phyloP scores from a whole-genome alignment of 2,888 invertebrate genomes.

The Pardosa pseudoannulata region DNA sequence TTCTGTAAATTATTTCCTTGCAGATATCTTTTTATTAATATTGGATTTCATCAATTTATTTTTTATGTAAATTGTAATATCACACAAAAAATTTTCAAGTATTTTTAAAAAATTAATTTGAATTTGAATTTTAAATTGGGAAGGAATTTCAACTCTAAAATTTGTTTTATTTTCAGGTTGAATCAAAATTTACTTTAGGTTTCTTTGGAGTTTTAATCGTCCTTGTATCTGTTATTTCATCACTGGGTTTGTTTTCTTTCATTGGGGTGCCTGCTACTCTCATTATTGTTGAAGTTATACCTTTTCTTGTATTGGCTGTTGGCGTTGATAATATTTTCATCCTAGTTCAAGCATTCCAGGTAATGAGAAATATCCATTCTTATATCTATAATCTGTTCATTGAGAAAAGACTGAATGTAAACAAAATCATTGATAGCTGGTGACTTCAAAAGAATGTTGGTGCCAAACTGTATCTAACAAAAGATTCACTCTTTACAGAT shows the following conservation, averaged over 20 bases:
- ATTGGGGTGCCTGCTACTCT: slow-evolving; percentile 92
- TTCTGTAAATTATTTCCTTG: too few relatives aligned
- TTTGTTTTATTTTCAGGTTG: slow-evolving; percentile 80
- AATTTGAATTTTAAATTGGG: too few relatives aligned
- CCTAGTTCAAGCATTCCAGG: slow-evolving; percentile 91
- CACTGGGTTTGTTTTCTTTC: slow-evolving; percentile 95
- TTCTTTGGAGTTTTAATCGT: slow-evolving; percentile 96
- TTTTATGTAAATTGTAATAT: too few relatives aligned
- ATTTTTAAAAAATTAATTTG: too few relatives aligned
- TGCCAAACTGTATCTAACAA: too few relatives aligned
- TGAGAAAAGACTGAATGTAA: too few relatives aligned
- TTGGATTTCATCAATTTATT: too few relatives aligned
- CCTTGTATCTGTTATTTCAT: slow-evolving; percentile 92
- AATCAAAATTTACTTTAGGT: slow-evolving; percentile 95
- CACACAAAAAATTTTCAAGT: too few relatives aligned
- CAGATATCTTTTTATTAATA: too few relatives aligned
- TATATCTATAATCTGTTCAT: background rate
- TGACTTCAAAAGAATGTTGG: background rate
- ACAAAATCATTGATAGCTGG: background rate
- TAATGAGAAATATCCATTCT: slow-evolving; percentile 2
- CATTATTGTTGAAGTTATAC: slow-evolving; percentile 98
- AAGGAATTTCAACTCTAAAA: too few relatives aligned
- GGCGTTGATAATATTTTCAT: slow-evolving; percentile 99
- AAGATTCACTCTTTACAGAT: too few relatives aligned
- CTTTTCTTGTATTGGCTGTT: slow-evolving; percentile 97